Evolutionary conservation across 2,797 vertebrate species (phyloP).

Genomic region (Enteromius paludinosus): DNA sequence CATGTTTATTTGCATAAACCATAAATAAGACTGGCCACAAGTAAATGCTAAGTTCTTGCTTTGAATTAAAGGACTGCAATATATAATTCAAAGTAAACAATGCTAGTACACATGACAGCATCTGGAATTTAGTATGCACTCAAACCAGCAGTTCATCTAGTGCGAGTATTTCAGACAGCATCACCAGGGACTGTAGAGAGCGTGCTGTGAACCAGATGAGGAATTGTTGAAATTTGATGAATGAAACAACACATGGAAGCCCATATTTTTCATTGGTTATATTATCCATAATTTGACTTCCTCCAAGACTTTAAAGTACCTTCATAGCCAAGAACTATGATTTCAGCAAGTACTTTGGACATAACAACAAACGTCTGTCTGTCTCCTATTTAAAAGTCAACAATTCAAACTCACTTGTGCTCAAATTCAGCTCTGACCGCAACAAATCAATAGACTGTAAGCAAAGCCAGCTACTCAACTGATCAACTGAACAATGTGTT

Average conservation of each 20-base stretch:
- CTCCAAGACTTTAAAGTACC: conserved; percentile 12
- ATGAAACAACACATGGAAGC: conserved; percentile 22
- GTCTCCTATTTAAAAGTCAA: conserved; percentile 32
- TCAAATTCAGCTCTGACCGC: conserved; percentile 17
- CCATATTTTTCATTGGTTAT: conserved; percentile 38
- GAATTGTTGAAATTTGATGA: conserved; percentile 35
- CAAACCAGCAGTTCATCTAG: background rate
- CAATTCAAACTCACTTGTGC: background rate
- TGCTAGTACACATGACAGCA: conserved; percentile 5
- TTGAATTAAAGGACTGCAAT: background rate
- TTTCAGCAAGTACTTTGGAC: conserved; percentile 15
- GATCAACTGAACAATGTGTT: conserved; percentile 23
- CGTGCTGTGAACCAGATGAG: conserved; percentile 31
- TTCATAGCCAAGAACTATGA: conserved; percentile 1
- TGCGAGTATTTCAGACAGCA: conserved; percentile 1
- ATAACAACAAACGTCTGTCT: background rate
- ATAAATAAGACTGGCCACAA: background rate
- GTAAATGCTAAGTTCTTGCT: conserved; percentile 5
- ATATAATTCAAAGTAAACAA: conserved; percentile 6
- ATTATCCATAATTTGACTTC: conserved; percentile 1
- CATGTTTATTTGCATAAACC: conserved; percentile 11
- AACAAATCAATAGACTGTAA: conserved; percentile 18
- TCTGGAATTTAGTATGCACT: conserved; percentile 28
- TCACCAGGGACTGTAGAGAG: conserved; percentile 1
- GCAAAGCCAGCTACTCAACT: conserved; percentile 12